Percentiles rank a stretch among this genome's conserved stretches.
Evolutionary conservation across 2,797 vertebrate species (phyloP).

Genomic region (Momotus momota): DNA sequence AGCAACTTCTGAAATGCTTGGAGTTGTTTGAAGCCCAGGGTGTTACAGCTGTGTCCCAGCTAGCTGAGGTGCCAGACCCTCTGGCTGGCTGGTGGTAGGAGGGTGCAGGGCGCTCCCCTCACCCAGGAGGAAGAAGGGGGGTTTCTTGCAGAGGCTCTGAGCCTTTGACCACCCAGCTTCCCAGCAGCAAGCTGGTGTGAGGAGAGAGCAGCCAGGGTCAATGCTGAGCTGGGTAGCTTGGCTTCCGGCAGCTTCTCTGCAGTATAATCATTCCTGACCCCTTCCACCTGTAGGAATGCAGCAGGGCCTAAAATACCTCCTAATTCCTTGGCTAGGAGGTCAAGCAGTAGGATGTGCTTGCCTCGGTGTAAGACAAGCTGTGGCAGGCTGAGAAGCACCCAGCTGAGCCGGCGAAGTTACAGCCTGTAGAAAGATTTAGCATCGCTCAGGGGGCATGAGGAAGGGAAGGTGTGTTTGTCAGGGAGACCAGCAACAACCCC

Average conservation of each 20-base stretch:
- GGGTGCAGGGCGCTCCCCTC: background rate
- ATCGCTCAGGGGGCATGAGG: background rate
- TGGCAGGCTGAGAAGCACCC: background rate
- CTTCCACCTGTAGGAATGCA: background rate
- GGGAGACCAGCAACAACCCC: background rate
- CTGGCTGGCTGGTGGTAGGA: background rate
- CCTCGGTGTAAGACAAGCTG: background rate
- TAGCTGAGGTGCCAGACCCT: background rate
- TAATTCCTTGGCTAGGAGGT: background rate
- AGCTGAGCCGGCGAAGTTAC: background rate
- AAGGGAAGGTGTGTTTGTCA: background rate
- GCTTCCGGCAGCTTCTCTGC: background rate
- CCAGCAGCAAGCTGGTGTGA: background rate
- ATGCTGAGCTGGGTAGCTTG: background rate
- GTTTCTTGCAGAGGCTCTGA: background rate
- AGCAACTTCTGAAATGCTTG: background rate
- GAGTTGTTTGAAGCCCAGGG: accelerated
- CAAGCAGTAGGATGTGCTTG: background rate
- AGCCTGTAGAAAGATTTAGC: background rate
- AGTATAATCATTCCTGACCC: background rate
- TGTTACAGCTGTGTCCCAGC: background rate
- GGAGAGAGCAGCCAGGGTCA: background rate
- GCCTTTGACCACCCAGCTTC: background rate
- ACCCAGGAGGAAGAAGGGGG: background rate
- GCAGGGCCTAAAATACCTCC: background rate